Evolutionary conservation across 2,113 vertebrate genomes (phyloP).

Genomic region (Notothenia coriiceps): DNA sequence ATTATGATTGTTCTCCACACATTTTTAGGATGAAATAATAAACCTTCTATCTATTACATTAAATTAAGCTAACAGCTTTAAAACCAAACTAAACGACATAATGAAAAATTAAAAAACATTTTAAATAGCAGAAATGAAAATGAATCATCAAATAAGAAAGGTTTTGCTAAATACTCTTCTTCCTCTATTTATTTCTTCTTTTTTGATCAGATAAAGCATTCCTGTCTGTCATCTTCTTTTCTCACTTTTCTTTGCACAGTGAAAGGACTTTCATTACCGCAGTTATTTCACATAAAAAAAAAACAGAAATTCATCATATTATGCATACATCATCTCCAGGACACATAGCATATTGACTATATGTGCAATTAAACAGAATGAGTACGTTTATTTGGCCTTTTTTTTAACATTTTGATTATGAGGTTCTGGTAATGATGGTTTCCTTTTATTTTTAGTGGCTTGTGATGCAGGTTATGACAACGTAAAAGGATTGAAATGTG

Average conservation of each 20-base stretch:
- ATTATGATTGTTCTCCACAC: too few relatives aligned
- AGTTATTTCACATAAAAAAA: neutral
- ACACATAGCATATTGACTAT: neutral
- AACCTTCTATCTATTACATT: too few relatives aligned
- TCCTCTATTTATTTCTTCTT: conserved; percentile 9
- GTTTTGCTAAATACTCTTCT: neutral
- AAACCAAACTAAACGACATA: too few relatives aligned
- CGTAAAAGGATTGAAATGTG: neutral
- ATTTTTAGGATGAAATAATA: too few relatives aligned
- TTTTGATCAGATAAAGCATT: neutral
- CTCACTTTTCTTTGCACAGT: neutral
- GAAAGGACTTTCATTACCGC: neutral
- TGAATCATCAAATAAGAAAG: too few relatives aligned
- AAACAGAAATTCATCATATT: neutral
- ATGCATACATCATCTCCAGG: too few relatives aligned
- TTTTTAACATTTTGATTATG: neutral
- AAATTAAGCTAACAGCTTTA: too few relatives aligned
- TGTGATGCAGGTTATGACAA: neutral
- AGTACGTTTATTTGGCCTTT: neutral
- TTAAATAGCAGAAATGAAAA: too few relatives aligned
- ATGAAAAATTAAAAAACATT: too few relatives aligned
- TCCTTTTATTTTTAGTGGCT: neutral
- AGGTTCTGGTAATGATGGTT: neutral
- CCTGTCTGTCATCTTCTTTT: accelerated
- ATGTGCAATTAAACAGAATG: neutral